Percentiles rank a stretch among this genome's conserved stretches.
These are phyloP conservation scores for Cyprinodon diabolis DNA, from an alignment of 2,797 vertebrate genomes.

Conservation along the genomic window DNA sequence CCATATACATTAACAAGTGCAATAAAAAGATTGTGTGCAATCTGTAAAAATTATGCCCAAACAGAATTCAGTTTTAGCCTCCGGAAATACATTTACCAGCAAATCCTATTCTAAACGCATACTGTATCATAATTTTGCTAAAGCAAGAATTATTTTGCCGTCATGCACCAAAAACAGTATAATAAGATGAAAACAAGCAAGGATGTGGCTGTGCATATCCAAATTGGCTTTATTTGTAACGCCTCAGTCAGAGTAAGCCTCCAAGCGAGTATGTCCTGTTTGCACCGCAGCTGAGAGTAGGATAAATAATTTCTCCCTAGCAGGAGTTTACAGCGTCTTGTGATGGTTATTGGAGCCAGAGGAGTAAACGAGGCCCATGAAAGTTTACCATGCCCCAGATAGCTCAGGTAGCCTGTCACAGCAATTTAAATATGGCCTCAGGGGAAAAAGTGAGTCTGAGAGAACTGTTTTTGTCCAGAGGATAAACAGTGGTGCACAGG, in stretches of 20 bases:
- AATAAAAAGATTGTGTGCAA: slow-evolving; percentile 26
- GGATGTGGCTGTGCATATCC: slow-evolving; percentile 10
- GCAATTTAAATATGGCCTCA: slow-evolving; percentile 65
- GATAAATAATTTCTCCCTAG: slow-evolving; percentile 60
- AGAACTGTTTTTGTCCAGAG: slow-evolving; percentile 59
- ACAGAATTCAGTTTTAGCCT: slow-evolving; percentile 34
- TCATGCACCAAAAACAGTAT: slow-evolving; percentile 32
- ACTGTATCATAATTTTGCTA: slow-evolving; percentile 21
- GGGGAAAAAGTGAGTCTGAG: slow-evolving; percentile 43
- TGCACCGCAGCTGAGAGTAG: slow-evolving; percentile 43
- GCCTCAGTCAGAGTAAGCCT: slow-evolving; percentile 21
- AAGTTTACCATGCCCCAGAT: slow-evolving; percentile 72
- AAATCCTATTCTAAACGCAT: slow-evolving; percentile 27
- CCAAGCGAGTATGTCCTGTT: slow-evolving; percentile 55
- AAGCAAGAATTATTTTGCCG: slow-evolving; percentile 13
- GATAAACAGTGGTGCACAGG: slow-evolving; percentile 62
- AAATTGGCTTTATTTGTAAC: slow-evolving; percentile 42
- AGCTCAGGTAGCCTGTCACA: slow-evolving; percentile 72
- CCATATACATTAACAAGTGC: slow-evolving; percentile 25
- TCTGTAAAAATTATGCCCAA: slow-evolving; percentile 11
- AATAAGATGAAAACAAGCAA: slow-evolving; percentile 32
- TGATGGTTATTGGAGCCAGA: slow-evolving; percentile 73
- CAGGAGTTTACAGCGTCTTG: slow-evolving; percentile 56
- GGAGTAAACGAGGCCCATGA: slow-evolving; percentile 65
- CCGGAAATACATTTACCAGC: slow-evolving; percentile 43